Conservation (phyloP, 1,140 invertebrate genomes). For the Bombus affinis region DNA sequence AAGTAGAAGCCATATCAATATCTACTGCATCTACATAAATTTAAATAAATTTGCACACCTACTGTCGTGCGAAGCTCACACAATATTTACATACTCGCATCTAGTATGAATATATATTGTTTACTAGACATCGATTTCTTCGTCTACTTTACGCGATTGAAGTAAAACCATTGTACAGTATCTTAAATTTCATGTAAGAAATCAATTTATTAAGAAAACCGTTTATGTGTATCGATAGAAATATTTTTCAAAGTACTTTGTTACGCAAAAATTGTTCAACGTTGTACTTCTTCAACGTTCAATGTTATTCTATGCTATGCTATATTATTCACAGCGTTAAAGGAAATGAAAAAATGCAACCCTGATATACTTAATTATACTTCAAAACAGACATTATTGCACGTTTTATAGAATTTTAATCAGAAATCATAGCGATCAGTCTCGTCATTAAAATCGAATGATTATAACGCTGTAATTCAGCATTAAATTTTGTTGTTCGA, state of each 20-base stretch:
- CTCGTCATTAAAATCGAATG: not conserved
- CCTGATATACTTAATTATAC: not conserved
- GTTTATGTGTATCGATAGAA: not conserved
- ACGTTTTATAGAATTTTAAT: no score
- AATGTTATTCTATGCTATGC: not conserved
- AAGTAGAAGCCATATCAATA: not conserved
- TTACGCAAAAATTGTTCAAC: not conserved
- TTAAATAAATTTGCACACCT: not conserved
- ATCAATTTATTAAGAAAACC: not conserved
- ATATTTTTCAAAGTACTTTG: not conserved
- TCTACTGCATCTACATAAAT: no score
- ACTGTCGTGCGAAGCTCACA: not conserved
- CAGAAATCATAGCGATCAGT: no score
- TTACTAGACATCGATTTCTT: not conserved
- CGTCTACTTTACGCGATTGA: no score
- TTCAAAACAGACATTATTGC: not conserved
- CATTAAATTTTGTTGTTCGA: not conserved
- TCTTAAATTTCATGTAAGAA: no score
- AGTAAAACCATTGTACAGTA: no score
- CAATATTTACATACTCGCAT: not conserved
- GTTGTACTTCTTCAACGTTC: not conserved
- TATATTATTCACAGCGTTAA: not conserved
- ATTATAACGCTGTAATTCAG: not conserved
- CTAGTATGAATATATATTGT: not conserved
- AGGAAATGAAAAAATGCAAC: not conserved